phyloP scores from a whole-genome alignment of 2,797 vertebrate genomes.

The Enteromius unitaeniatus region DNA sequence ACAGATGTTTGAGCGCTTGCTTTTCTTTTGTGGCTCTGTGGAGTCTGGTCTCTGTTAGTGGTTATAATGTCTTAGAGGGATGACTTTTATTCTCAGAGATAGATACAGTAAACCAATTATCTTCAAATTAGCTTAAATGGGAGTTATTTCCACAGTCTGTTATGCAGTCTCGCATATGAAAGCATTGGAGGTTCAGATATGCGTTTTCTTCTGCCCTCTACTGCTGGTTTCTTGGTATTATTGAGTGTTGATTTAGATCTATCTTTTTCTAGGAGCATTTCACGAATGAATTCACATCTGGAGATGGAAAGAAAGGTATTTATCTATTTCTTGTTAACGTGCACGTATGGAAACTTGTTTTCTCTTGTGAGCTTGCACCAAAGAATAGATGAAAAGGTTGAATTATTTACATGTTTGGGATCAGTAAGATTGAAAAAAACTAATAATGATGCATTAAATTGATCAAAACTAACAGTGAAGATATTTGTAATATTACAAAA shows the following conservation, averaged over 20 bases:
- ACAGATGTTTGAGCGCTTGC: conserved; percentile 15
- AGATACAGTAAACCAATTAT: conserved; percentile 50
- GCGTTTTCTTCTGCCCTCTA: conserved; percentile 40
- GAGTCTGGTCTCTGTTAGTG: conserved; percentile 44
- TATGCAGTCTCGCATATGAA: background rate
- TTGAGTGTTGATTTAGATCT: background rate
- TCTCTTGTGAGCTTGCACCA: background rate
- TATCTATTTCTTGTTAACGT: background rate
- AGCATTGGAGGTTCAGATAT: background rate
- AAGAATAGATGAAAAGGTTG: background rate
- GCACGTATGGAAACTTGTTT: background rate
- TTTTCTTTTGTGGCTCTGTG: conserved; percentile 13
- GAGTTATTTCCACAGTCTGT: conserved; percentile 18
- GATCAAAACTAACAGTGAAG: background rate
- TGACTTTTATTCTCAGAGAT: conserved; percentile 41
- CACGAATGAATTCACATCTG: conserved; percentile 93
- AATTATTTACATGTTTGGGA: background rate
- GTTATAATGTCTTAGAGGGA: conserved; percentile 38
- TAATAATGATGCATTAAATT: background rate
- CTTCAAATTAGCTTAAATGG: conserved; percentile 31
- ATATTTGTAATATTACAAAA: background rate
- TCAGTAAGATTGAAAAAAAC: background rate
- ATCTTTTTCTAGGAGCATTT: conserved; percentile 85
- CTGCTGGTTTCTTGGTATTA: background rate
- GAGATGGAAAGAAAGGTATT: conserved; percentile 91